Percentiles rank a stretch among this genome's conserved stretches.
phyloP scores from a whole-genome alignment of 2,888 invertebrate genomes.

The Hipparchia semele region DNA sequence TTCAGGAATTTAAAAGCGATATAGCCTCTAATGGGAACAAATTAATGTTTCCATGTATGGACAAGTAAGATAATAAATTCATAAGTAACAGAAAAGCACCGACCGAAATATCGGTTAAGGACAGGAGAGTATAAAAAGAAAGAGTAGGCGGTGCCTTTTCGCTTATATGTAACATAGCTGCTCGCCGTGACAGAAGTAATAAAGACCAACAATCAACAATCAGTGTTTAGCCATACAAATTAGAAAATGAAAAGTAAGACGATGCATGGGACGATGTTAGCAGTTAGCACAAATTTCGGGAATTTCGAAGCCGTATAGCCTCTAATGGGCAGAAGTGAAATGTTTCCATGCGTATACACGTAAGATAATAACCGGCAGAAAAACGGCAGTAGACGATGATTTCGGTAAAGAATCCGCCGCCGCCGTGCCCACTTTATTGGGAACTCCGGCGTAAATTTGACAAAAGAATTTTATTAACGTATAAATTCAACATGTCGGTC shows the following conservation, averaged over 20 bases:
- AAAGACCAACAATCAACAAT: neutral
- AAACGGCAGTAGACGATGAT: slow-evolving; percentile 67
- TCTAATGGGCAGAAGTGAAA: slow-evolving; percentile 47
- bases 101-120: no score
- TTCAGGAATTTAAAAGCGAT: neutral
- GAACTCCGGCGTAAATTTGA: slow-evolving; percentile 78
- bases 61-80: no score
- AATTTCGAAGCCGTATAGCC: slow-evolving; percentile 46
- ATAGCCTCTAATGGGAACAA: neutral
- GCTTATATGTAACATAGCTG: neutral
- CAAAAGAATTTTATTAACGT: slow-evolving; percentile 81
- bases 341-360: slow-evolving; percentile 48
- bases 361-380: slow-evolving; percentile 70
- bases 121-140: neutral
- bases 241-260: slow-evolving; percentile 8
- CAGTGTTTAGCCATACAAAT: neutral
- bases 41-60: no score
- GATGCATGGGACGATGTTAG: slow-evolving; percentile 23
- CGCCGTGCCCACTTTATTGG: slow-evolving; percentile 61
- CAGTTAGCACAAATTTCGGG: slow-evolving; percentile 41
- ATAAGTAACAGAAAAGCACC: no score
- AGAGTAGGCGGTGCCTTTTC: neutral
- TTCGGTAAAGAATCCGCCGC: slow-evolving; percentile 72
- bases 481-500: slow-evolving; percentile 70
- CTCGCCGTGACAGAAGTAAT: neutral